A percentile compares a stretch with the other conserved stretches of the same genome.
These are phyloP conservation scores for Sitophilus oryzae DNA, from an alignment of 1,140 invertebrate species.

Conservation along the genomic window DNA sequence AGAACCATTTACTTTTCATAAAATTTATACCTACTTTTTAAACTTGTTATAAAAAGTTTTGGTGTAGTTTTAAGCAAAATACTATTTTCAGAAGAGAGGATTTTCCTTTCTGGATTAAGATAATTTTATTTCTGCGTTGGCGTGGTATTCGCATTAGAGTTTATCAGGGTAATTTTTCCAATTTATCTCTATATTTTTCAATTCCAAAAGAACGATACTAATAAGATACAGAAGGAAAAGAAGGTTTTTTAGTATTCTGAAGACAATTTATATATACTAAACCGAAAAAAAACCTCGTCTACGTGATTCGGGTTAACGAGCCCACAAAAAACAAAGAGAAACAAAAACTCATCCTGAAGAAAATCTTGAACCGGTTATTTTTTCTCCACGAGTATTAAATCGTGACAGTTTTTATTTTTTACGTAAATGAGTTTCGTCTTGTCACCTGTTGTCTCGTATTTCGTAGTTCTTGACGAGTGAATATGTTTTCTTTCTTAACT, in stretches of 20 bases:
- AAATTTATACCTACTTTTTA: too few species aligned
- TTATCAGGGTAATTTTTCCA: too few species aligned
- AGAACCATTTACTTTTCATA: too few species aligned
- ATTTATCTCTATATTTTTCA: too few species aligned
- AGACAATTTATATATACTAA: background rate
- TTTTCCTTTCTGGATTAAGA: too few species aligned
- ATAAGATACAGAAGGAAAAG: background rate
- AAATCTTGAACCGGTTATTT: background rate
- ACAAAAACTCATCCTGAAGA: background rate
- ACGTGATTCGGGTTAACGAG: background rate
- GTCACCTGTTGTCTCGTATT: background rate
- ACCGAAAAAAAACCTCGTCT: background rate
- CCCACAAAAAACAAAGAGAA: background rate
- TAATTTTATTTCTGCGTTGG: too few species aligned
- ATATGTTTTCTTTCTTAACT: background rate
- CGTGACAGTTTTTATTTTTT: background rate
- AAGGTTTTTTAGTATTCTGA: background rate
- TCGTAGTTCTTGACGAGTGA: background rate
- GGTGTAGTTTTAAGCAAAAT: too few species aligned
- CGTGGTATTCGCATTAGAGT: too few species aligned
- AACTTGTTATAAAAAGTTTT: too few species aligned
- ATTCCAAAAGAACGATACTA: background rate
- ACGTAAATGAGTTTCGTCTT: background rate
- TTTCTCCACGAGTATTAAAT: background rate
- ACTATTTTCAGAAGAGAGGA: too few species aligned